A percentile compares a stretch with the other conserved stretches of the same genome.
These are phyloP conservation scores for Brachionichthys hirsutus DNA, from an alignment of 2,113 vertebrate genomes.

Conservation along the genomic window DNA sequence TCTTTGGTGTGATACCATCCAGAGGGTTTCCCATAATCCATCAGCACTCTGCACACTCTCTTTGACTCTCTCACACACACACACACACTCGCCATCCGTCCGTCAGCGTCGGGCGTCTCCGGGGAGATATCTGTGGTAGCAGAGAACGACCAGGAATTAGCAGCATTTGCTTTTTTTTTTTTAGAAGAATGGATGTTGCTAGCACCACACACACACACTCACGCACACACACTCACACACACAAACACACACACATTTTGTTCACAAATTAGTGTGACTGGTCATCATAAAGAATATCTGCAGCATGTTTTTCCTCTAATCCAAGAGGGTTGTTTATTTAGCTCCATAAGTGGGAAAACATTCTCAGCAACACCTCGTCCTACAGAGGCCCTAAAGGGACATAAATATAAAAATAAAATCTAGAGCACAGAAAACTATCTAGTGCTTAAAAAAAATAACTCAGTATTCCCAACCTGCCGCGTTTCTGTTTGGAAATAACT, in stretches of 20 bases:
- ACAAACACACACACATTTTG: slow-evolving; percentile 1
- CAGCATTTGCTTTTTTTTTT: slow-evolving; percentile 80
- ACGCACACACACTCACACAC: slow-evolving; percentile 1
- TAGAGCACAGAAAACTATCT: too few species aligned
- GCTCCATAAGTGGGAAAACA: too few species aligned
- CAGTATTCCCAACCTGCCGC: too few species aligned
- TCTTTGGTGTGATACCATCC: slow-evolving; percentile 55
- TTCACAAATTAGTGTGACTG: neutral
- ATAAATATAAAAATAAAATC: too few species aligned
- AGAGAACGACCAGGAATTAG: slow-evolving; percentile 84
- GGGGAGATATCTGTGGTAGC: slow-evolving; percentile 88
- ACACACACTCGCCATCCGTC: slow-evolving; percentile 68
- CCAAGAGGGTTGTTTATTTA: too few species aligned
- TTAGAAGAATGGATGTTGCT: slow-evolving; percentile 39
- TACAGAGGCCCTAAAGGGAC: too few species aligned
- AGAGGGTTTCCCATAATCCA: slow-evolving; percentile 56
- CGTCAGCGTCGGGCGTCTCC: slow-evolving; percentile 83
- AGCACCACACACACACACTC: slow-evolving; percentile 16
- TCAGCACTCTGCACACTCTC: slow-evolving; percentile 34
- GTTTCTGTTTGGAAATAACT: too few species aligned
- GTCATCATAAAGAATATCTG: too few species aligned
- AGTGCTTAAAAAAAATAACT: too few species aligned
- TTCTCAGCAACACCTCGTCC: too few species aligned
- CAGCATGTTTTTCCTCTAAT: too few species aligned
- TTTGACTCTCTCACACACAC: slow-evolving; percentile 15